phyloP scores from a whole-genome alignment of 2,797 vertebrate species.

The Lepidocolaptes lacrymiger region DNA sequence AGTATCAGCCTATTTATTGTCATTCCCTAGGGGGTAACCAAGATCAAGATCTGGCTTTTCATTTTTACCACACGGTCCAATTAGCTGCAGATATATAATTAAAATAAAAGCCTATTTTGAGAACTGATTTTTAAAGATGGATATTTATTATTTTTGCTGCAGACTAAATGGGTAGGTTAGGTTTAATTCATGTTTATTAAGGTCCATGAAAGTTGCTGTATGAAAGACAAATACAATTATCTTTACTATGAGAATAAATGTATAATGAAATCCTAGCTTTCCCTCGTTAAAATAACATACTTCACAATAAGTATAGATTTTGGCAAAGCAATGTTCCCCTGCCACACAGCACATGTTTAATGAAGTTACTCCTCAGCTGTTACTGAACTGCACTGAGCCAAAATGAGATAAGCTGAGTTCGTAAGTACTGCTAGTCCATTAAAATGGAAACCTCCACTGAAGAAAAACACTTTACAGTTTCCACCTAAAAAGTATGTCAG shows the following conservation, averaged over 20 bases:
- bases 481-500: conserved; percentile 7
- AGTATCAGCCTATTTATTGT: not conserved
- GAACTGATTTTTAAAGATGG: not conserved
- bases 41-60: not conserved
- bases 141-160: not conserved
- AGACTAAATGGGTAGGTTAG: not conserved
- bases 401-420: not conserved
- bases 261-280: not conserved
- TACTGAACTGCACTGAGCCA: conserved; percentile 20
- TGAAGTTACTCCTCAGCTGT: conserved; percentile 37
- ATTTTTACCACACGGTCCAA: not conserved
- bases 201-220: not conserved
- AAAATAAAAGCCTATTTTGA: not conserved
- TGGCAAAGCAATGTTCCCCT: conserved; percentile 14
- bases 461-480: conserved; percentile 7
- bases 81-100: not conserved
- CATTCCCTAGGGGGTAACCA: not conserved
- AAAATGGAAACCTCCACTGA: conserved; percentile 4
- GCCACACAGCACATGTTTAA: conserved; percentile 32
- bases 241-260: conserved; percentile 3
- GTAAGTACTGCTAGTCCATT: not conserved
- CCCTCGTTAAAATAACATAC: conserved; percentile 15
- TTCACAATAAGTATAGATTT: not conserved
- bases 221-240: conserved; percentile 14
- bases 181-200: not conserved